Conservation (phyloP, 2,888 invertebrate species). For the Thecocarcelia acutangulata region DNA sequence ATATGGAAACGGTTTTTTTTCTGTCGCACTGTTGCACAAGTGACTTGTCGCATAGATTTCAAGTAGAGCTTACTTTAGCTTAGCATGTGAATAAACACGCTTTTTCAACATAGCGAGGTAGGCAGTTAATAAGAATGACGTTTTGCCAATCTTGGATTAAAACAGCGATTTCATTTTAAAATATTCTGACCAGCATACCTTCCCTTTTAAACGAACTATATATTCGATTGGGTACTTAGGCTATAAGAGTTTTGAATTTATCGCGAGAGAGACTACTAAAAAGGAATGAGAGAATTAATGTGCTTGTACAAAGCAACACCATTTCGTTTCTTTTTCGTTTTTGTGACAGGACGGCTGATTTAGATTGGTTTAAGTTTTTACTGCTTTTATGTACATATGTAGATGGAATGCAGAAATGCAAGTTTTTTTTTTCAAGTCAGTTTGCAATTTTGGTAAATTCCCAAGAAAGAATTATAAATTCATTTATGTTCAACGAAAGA, state of each 20-base stretch:
- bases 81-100: no score
- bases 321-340: slow-evolving; percentile 22
- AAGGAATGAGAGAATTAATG: slow-evolving; percentile 39
- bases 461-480: slow-evolving; percentile 68
- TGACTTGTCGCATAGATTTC: no score
- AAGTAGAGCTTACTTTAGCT: no score
- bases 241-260: slow-evolving; percentile 11
- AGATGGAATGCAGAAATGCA: slow-evolving; percentile 66
- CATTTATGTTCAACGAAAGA: slow-evolving; percentile 46
- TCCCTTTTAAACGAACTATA: slow-evolving; percentile 1
- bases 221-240: slow-evolving; percentile 21
- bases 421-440: slow-evolving; percentile 42
- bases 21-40: no score
- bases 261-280: slow-evolving; percentile 18
- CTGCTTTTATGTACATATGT: slow-evolving; percentile 45
- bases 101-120: no score
- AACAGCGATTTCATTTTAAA: background rate
- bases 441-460: slow-evolving; percentile 62
- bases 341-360: slow-evolving; percentile 30
- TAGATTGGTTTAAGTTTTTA: slow-evolving; percentile 39
- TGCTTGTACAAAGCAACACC: slow-evolving; percentile 32
- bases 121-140: no score
- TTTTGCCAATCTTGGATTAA: no score
- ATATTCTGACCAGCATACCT: background rate
- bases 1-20: no score